Conservation (phyloP, 2,113 vertebrate genomes). For the Pachyramphus minor region DNA sequence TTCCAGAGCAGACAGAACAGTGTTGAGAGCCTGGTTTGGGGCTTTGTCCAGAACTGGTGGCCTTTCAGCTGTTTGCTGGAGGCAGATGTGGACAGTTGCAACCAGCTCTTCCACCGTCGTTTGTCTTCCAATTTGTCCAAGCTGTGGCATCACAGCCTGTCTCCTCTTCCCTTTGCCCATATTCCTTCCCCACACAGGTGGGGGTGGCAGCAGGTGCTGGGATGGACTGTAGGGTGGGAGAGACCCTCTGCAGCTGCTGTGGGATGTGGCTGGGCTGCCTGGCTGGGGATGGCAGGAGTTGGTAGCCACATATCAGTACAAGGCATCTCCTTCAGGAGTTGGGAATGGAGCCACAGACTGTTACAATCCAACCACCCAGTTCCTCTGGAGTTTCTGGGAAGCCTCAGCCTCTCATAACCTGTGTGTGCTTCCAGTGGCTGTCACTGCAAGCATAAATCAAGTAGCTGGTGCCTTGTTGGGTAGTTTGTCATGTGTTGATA, state of each 20-base stretch:
- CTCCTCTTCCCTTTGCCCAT: neutral
- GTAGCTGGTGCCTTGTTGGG: neutral
- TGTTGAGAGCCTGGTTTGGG: neutral
- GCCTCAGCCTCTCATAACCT: neutral
- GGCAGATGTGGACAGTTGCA: neutral
- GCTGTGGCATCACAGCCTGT: neutral
- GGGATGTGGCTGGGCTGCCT: neutral
- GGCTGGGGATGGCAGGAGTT: neutral
- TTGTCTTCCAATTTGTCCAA: neutral
- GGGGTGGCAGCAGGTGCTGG: neutral
- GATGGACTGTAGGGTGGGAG: neutral
- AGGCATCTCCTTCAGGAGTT: neutral
- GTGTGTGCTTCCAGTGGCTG: neutral
- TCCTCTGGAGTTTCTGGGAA: neutral
- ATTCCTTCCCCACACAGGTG: neutral
- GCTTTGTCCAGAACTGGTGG: neutral
- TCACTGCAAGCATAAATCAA: neutral
- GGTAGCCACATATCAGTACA: neutral
- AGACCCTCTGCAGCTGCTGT: neutral
- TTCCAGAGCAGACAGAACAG: neutral
- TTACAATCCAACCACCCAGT: neutral
- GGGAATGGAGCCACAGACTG: neutral
- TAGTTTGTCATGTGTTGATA: neutral
- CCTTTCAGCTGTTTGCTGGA: neutral
- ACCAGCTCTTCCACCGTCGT: neutral